Base-by-base conservation (phyloP, 2,797 vertebrate genomes). In the Paramormyrops hopkinsi region DNA sequence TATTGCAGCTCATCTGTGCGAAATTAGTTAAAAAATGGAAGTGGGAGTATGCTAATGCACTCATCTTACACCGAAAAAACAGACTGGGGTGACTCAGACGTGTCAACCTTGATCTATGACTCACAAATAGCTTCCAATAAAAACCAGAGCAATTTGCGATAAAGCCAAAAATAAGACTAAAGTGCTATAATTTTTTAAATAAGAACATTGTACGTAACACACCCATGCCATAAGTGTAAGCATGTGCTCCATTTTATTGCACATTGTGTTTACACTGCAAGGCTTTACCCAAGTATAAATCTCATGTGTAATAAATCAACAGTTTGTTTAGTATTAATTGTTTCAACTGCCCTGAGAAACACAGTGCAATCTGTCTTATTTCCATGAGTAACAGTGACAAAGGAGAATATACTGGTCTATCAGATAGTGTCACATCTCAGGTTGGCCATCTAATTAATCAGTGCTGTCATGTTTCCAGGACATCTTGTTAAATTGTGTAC, bases 161-260 rank as follows among this genome's bases (percentile, higher is more conserved):
- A 76, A 79, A 19, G 88, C 46, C 88, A 88, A 76, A 73, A 88
- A 53, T 73, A 88, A 88, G 50, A 48, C 86, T 87, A 22, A 87
- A 41, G 86, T 87, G 86, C 83, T 85, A 85, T 85, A 85, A 87
- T 59, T 87, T 87, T 86, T 59, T 41, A 87, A 87, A 56, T 87
- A 87, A 87, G 53, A 59, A 87, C 86, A 87, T 56, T 56, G 53
- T 56, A 59, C 54, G 22, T 41, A 41, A 85, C 83, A 85, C 83
- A 85, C 83, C 48, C 83, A 85, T 85, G 46, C 25, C 48, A 53
- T 85, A 85, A 85, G 46, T 85, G 83, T 53, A 85, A 85, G 46
- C 46, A 85, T 85, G 83, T 85, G 83, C 83, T 85, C 22, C 22
- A 85, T 85, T 85, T 85, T 85, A 50, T 85, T 85, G 83, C 44